Base-by-base conservation (phyloP, 2,888 invertebrate genomes). In the Melanchra persicariae region DNA sequence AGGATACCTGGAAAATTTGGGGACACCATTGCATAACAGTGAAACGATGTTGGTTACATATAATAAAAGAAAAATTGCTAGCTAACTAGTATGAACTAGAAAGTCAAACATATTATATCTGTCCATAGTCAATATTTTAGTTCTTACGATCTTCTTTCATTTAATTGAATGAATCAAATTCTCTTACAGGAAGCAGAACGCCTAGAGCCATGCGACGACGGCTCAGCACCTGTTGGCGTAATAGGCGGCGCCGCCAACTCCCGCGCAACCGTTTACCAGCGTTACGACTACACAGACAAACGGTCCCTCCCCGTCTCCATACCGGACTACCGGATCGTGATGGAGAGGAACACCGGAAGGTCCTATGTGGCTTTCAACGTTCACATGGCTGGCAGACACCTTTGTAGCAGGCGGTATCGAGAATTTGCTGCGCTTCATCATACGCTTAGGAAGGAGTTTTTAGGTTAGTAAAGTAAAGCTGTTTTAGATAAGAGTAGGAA, bases 301-400 rank as follows among this genome's bases (percentile, higher is more conserved):
- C 97, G 99, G 65, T 98, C 98, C 62, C 93, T 98, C 87, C 98
- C 98, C 37, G 98, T 98, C 77, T 98, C 98, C 91, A 98, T 99
- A 88, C 99, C 99, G 49, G 99, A 99, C 96, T 99, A 99, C 94
- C 98, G 99, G 88, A 97, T 98, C 78, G 97, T 98, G 78, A 94
- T 95, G 95, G 98, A 98, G 91, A 96, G 98, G 84, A 97, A 97
- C 90, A 98, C 97, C 84, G 98, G 98, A 17, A 98, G 99, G 87
- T 97, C 98, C 85, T 99, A 97, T 95, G 99, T 99, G 85, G 99
- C 97, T 15, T 99, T 98, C 95, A 99, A 99, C 92, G 99, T 99
- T 79, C 99, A 99, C 94, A 99, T 99, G 99, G 99, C 99, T 9
- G 99, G 99, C 0, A 96, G 99, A 47, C 99, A 99, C 92, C 96